These are phyloP conservation scores for Brachyrhaphis roseni DNA, from an alignment of 2,797 vertebrate species.

Conservation along the genomic window DNA sequence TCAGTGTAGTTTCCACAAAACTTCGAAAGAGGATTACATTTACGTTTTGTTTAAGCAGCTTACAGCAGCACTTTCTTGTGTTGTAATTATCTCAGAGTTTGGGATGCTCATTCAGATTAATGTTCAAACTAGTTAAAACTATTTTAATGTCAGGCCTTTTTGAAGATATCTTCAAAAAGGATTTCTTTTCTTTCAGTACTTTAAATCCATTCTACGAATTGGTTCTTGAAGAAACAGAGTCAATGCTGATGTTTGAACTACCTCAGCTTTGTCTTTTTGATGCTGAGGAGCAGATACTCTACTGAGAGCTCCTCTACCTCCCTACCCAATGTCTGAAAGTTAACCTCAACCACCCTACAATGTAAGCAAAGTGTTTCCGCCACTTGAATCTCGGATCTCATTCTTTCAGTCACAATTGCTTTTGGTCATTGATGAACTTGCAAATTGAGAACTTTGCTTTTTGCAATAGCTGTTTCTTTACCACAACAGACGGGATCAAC, in stretches of 20 bases:
- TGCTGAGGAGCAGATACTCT: background rate
- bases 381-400: background rate
- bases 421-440: background rate
- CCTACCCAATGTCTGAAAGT: background rate
- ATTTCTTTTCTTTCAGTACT: background rate
- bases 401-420: background rate
- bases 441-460: background rate
- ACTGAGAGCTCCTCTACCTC: background rate
- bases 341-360: background rate
- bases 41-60: background rate
- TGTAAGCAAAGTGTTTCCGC: background rate
- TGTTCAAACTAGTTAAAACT: conserved; percentile 2
- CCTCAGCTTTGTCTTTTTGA: background rate
- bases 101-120: conserved; percentile 5
- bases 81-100: background rate
- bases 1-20: background rate
- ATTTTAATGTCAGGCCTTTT: too few species aligned
- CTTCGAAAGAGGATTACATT: background rate
- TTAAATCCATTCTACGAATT: background rate
- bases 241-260: background rate
- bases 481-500: background rate
- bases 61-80: background rate
- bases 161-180: conserved; percentile 22
- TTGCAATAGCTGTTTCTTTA: background rate
- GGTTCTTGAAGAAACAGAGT: background rate